Evolutionary conservation across 2,113 vertebrate genomes (phyloP), one percentile per base, ranked within the genome.

Genomic region (Coturnix japonica): DNA sequence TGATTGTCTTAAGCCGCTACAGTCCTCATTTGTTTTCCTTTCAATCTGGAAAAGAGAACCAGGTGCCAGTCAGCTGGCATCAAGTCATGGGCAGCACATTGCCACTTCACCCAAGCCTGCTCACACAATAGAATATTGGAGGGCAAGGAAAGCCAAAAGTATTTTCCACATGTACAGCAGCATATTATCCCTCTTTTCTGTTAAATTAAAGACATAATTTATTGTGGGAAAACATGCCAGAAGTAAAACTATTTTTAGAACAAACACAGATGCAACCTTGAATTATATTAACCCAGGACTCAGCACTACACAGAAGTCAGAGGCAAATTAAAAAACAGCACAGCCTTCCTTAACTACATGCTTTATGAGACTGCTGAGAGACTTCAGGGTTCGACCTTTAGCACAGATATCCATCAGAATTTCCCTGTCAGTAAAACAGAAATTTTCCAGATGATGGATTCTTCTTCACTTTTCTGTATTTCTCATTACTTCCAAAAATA

Each of bases 231-330:
- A 90, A 43, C 35, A 65, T 0, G 6, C 39, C 67, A 66, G 18
- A 53, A 60, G 30, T 4, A 3, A 41, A 53, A 19, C 11, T 59
- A 25, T 0, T 75, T 76, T 60, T 21, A 65, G n/a, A 89, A 67
- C 8, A 41, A 11, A 5, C 15, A 21, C 30, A 25, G 8, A 64
- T 39, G 15, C 8, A 76, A 18, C 11, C 74, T 71, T 41, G 22
- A 19, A 13, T 30, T 44, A 79, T 6, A 7, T 0, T 0, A 91
- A 75, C 9, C 1, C 3, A 10, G 81, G 21, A 47, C 22, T 5
- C 16, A 26, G 22, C 64, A 53, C n/a, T 28, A 23, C 5, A 41
- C 11, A 44, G 2, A 31, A 67, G 23, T 35, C 11, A 37, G 21
- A 85, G 20, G 14, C 33, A 44, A 86, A 72, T 25, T 69, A 18